These are phyloP conservation scores for Hetaerina titia DNA, from an alignment of 2,888 invertebrate genomes.

Conservation along the genomic window DNA sequence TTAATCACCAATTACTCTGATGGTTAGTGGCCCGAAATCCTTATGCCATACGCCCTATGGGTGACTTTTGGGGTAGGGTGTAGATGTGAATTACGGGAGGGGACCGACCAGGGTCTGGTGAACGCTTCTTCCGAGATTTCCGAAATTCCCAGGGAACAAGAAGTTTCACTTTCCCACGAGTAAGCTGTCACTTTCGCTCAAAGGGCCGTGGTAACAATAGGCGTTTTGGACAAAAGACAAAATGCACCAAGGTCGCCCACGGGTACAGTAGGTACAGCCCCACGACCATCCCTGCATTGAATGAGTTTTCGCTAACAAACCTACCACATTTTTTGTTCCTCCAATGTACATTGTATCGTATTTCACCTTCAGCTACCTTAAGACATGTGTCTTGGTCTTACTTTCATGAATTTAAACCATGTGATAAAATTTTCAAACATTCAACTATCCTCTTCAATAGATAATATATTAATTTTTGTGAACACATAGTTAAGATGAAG, in stretches of 20 bases:
- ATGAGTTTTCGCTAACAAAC: background rate
- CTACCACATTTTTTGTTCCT: background rate
- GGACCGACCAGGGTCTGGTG: too few species aligned
- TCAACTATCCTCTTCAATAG: background rate
- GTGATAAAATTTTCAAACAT: background rate
- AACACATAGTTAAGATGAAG: background rate
- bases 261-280: background rate
- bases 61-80: too few species aligned
- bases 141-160: background rate
- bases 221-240: slow-evolving; percentile 23
- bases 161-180: slow-evolving; percentile 57
- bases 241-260: slow-evolving; percentile 20
- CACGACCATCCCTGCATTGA: background rate
- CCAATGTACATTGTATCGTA: background rate
- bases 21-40: too few species aligned
- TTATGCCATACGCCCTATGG: too few species aligned
- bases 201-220: slow-evolving; percentile 25
- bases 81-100: too few species aligned
- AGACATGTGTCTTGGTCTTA: background rate
- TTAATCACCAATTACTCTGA: too few species aligned
- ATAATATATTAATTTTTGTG: background rate
- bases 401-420: background rate
- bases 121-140: background rate
- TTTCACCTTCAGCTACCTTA: background rate
- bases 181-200: slow-evolving; percentile 55